A percentile compares a stretch with the other conserved stretches of the same genome.
Conservation (phyloP, 1,140 invertebrate species). For the Drosophila murphyi region DNA sequence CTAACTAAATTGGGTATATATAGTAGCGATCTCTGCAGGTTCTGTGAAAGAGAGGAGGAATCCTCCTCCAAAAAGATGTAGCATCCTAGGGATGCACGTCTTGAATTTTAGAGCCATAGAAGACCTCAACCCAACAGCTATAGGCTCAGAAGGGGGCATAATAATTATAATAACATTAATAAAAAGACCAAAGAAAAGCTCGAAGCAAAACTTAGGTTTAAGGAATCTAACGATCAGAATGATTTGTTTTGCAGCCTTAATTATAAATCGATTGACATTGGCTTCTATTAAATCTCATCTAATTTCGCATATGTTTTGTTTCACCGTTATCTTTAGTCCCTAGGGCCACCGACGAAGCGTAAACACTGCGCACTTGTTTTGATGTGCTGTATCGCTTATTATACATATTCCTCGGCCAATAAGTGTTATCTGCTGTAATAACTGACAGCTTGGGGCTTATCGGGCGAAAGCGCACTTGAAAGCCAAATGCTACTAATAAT, state of each 20-base stretch:
- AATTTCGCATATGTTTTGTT: neutral
- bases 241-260: neutral
- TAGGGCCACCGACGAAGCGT: neutral
- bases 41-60: too few species aligned
- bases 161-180: too few species aligned
- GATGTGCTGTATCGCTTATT: conserved; percentile 11
- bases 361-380: neutral
- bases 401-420: conserved; percentile 20
- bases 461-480: conserved; percentile 46
- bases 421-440: conserved; percentile 40
- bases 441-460: conserved; percentile 45
- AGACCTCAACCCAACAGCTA: too few species aligned
- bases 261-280: neutral
- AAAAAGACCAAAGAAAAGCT: too few species aligned
- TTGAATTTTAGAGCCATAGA: too few species aligned
- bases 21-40: too few species aligned
- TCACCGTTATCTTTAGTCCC: neutral
- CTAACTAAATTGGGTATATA: too few species aligned
- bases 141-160: too few species aligned
- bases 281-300: neutral
- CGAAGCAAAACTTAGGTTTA: too few species aligned
- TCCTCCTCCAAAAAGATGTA: too few species aligned
- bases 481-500: conserved; percentile 67
- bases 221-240: neutral
- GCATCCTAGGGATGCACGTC: too few species aligned